Percentiles rank a stretch among this genome's conserved stretches.
These are phyloP conservation scores for Campylomormyrus tamandua DNA, from an alignment of 2,113 vertebrate genomes.

Conservation along the genomic window DNA sequence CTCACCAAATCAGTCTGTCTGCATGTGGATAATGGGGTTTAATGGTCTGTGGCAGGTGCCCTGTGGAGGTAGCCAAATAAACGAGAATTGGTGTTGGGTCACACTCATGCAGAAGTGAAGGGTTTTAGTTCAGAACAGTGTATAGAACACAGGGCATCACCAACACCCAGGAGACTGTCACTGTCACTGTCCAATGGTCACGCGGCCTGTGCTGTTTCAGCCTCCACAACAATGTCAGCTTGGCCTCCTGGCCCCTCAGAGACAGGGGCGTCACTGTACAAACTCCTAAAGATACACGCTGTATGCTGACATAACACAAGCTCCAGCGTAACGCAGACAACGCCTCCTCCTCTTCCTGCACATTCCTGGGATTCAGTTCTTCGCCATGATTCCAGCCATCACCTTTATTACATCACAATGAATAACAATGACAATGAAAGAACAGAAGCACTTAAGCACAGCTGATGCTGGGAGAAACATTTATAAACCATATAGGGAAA, in stretches of 20 bases:
- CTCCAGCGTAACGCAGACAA: background rate
- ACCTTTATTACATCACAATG: constrained; percentile 44
- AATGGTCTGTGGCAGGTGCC: background rate
- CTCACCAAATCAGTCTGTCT: background rate
- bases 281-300: background rate
- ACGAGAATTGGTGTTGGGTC: background rate
- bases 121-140: background rate
- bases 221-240: constrained; percentile 27
- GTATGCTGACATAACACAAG: background rate
- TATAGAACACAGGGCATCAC: background rate
- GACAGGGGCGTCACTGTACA: background rate
- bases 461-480: background rate
- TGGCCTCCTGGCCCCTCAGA: constrained; percentile 9
- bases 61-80: background rate
- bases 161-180: background rate
- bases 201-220: background rate
- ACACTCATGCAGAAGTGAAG: background rate
- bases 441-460: constrained; percentile 28
- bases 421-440: constrained; percentile 50
- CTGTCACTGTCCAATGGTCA: background rate
- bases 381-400: constrained; percentile 37
- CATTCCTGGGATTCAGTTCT: constrained; percentile 41
- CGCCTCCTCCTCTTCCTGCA: constrained; percentile 30
- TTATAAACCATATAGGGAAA: background rate
- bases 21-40: background rate